Conservation (phyloP, 2,113 vertebrate genomes). For the Phycodurus eques region DNA sequence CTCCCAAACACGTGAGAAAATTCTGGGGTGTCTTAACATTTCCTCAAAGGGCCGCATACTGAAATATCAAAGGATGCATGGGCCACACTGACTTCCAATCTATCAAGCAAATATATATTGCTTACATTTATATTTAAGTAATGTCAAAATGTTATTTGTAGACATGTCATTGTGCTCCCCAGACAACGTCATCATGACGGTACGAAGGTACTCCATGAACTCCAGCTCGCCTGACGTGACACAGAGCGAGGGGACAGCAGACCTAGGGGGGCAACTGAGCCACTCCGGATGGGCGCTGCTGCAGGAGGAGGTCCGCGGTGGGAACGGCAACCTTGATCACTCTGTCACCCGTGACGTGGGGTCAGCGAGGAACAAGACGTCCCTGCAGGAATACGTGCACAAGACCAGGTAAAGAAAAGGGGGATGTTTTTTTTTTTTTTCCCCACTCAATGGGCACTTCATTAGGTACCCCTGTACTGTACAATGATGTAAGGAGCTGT, state of each 20-base stretch:
- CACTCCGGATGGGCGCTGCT: slow-evolving; percentile 58
- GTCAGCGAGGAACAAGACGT: slow-evolving; percentile 57
- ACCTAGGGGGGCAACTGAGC: slow-evolving; percentile 8
- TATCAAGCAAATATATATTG: no score
- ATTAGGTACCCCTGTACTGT: background rate
- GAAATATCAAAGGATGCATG: no score
- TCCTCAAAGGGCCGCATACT: no score
- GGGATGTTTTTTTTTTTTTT: background rate
- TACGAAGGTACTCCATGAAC: slow-evolving; percentile 82
- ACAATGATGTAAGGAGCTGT: background rate
- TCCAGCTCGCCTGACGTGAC: slow-evolving; percentile 55
- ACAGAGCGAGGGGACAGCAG: slow-evolving; percentile 35
- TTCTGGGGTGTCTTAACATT: no score
- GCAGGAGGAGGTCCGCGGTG: slow-evolving; percentile 47
- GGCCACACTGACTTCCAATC: no score
- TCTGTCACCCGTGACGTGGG: slow-evolving; percentile 21
- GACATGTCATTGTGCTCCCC: slow-evolving; percentile 9
- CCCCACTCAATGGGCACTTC: background rate
- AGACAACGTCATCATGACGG: slow-evolving; percentile 88
- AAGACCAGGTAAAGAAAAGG: slow-evolving; percentile 76
- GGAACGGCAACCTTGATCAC: slow-evolving; percentile 17
- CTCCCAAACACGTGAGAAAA: no score
- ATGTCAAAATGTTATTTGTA: background rate
- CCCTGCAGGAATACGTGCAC: slow-evolving; percentile 71
- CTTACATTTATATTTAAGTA: no score